Conservation (phyloP, 2,888 invertebrate genomes). For the Willowsia nigromaculata region DNA sequence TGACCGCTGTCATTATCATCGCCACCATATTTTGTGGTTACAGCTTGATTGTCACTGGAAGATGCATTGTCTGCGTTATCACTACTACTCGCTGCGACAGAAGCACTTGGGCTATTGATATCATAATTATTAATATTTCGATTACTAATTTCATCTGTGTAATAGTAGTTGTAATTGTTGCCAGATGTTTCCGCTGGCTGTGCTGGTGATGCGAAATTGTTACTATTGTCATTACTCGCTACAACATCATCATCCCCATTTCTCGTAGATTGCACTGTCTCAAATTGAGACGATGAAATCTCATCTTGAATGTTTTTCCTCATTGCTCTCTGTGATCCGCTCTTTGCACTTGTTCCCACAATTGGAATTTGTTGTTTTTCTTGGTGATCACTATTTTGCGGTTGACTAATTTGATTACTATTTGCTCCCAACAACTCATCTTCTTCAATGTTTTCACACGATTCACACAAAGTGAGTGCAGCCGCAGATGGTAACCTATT, state of each 20-base stretch:
- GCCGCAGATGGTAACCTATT: slow-evolving; percentile 52
- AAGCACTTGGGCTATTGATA: not conserved
- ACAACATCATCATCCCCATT: not conserved
- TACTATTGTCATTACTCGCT: not conserved
- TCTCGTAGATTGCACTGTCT: not conserved
- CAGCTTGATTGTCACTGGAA: slow-evolving; percentile 46
- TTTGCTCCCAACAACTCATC: slow-evolving; percentile 40
- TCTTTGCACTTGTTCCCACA: slow-evolving; percentile 61
- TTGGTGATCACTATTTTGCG: slow-evolving; percentile 51
- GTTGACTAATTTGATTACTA: slow-evolving; percentile 68
- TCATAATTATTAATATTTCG: slow-evolving; percentile 35
- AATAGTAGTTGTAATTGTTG: slow-evolving; percentile 63
- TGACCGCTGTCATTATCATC: slow-evolving; percentile 5
- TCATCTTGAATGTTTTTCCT: slow-evolving; percentile 30
- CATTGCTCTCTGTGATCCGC: slow-evolving; percentile 41
- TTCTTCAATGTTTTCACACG: slow-evolving; percentile 53
- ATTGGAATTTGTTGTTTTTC: not conserved
- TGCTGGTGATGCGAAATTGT: slow-evolving; percentile 46
- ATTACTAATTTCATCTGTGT: slow-evolving; percentile 61
- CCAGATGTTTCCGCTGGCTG: slow-evolving; percentile 70
- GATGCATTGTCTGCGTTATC: not conserved
- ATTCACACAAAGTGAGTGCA: slow-evolving; percentile 55
- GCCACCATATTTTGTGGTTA: slow-evolving; percentile 24
- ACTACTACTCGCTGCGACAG: not conserved
- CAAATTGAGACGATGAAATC: slow-evolving; percentile 4